phyloP scores from a whole-genome alignment of 2,888 invertebrate species.

The Chirona hameri region DNA sequence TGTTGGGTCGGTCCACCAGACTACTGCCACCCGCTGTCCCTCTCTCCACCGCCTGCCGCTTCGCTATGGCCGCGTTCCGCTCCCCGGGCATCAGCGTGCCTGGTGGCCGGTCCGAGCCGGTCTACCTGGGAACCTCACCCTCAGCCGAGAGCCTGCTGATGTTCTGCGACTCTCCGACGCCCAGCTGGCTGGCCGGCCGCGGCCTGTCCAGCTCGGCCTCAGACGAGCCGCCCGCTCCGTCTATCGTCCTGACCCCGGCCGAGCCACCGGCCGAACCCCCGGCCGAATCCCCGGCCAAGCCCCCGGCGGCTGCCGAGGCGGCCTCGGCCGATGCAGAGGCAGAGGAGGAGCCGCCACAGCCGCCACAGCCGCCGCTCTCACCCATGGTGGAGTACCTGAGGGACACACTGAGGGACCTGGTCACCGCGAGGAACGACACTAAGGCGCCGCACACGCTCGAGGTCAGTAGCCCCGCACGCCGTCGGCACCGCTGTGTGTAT shows the following conservation, averaged over 20 bases:
- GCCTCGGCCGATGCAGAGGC: not conserved
- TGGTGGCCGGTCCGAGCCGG: not conserved
- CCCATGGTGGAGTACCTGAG: not conserved
- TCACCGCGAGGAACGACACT: not conserved
- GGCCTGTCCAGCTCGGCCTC: not conserved
- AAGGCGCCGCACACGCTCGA: not conserved
- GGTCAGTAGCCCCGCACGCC: not conserved
- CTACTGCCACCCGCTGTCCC: too few relatives aligned
- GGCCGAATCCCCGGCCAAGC: not conserved
- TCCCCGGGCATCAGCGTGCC: not conserved
- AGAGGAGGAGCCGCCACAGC: not conserved
- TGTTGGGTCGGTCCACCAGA: too few relatives aligned
- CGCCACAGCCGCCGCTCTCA: not conserved
- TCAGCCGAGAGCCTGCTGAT: not conserved
- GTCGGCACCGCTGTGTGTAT: not conserved
- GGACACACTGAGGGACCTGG: not conserved
- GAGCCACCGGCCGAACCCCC: not conserved
- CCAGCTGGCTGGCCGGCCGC: not conserved
- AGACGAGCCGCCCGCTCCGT: not conserved
- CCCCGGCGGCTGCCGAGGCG: too few relatives aligned
- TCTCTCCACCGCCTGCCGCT: not conserved
- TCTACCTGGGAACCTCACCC: not conserved
- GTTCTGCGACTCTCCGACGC: not conserved
- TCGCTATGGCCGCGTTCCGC: not conserved
- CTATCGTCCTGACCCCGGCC: slow-evolving; percentile 2